These are phyloP conservation scores for Diplodus puntazzo DNA, from an alignment of 2,797 vertebrate genomes.

Conservation along the genomic window DNA sequence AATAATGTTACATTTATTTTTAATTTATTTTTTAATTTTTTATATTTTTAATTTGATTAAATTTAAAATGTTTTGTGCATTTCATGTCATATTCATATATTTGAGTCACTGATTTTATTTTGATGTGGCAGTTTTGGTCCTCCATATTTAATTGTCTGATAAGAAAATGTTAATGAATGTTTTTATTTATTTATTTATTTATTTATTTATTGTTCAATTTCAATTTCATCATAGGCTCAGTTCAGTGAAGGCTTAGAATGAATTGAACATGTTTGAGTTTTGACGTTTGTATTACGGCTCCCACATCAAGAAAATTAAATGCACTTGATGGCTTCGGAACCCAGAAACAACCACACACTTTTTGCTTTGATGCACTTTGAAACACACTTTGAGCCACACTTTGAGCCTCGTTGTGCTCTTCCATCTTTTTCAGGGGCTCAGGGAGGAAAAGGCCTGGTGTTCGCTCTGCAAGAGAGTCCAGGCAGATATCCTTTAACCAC, in stretches of 20 bases:
- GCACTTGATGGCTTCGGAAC: background rate
- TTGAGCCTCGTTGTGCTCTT: background rate
- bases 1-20: too few species aligned
- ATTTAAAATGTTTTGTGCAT: too few species aligned
- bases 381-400: too few species aligned
- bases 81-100: too few species aligned
- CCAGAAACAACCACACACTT: background rate
- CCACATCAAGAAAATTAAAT: background rate
- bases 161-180: too few species aligned
- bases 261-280: background rate
- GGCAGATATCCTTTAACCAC: slow-evolving; percentile 96
- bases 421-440: slow-evolving; percentile 87
- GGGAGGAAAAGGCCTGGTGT: slow-evolving; percentile 87
- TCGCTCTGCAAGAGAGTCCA: slow-evolving; percentile 92
- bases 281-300: background rate
- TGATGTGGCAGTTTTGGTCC: too few species aligned
- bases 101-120: too few species aligned
- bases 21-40: too few species aligned
- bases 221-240: background rate
- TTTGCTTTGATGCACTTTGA: background rate
- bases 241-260: background rate
- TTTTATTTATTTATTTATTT: background rate
- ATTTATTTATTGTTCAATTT: background rate
- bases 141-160: too few species aligned
- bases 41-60: too few species aligned